phyloP scores from a whole-genome alignment of 2,113 vertebrate species.

The Aptenodytes forsteri region DNA sequence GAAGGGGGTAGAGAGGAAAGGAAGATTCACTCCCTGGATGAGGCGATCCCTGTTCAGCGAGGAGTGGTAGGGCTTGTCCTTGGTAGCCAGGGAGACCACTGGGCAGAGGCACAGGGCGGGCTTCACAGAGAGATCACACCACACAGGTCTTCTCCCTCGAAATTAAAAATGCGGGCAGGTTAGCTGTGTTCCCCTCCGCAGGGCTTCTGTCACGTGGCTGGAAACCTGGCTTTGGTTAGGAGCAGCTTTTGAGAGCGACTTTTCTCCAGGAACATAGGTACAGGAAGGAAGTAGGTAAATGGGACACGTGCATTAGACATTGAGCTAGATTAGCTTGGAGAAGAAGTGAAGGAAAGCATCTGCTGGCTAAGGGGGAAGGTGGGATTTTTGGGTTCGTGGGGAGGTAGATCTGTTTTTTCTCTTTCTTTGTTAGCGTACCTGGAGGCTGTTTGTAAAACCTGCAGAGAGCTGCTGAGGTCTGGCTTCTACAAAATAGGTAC shows the following conservation, averaged over 20 bases:
- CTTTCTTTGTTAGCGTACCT: not conserved
- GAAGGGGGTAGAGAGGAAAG: not conserved
- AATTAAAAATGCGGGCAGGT: accelerated
- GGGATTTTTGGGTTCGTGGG: not conserved
- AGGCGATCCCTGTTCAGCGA: not conserved
- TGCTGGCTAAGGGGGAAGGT: not conserved
- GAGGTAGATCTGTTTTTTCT: not conserved
- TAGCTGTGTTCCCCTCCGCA: not conserved
- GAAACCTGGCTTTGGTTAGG: not conserved
- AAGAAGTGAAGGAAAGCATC: not conserved
- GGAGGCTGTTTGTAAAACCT: not conserved
- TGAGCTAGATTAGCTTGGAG: not conserved
- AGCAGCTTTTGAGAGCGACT: not conserved
- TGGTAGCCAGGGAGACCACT: not conserved
- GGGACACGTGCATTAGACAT: not conserved
- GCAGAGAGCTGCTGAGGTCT: not conserved
- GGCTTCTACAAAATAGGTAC: not conserved
- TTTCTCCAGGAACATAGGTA: not conserved
- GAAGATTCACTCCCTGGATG: accelerated
- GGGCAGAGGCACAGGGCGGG: not conserved
- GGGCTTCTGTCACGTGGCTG: not conserved
- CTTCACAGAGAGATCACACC: not conserved
- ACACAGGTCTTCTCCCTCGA: not conserved
- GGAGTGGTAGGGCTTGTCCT: not conserved
- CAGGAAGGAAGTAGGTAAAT: not conserved